Base-by-base conservation (phyloP, 1,140 invertebrate genomes). In the Babylonia areolata region DNA sequence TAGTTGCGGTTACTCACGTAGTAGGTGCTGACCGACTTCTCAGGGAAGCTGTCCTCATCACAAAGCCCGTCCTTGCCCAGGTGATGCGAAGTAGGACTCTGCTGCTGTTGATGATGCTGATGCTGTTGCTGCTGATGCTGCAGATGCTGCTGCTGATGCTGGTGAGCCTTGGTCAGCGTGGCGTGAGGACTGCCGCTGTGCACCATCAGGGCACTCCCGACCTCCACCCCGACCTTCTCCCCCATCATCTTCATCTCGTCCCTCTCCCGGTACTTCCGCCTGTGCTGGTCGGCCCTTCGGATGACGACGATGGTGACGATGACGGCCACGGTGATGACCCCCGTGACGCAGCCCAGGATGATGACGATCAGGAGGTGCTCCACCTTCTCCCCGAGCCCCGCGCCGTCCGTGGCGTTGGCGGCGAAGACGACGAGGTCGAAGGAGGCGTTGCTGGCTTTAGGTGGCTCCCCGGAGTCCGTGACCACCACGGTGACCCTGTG, bases 301-400 rank as follows among this genome's bases (percentile, higher is more conserved):
- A 89, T 89, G 69, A 87, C 75, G 17, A 85, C 81, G 33, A 89
- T 89, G 31, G 88, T 89, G 73, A 89, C 81, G 58, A 89, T 87
- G 75, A 89, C 88, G 15, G 86, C 88, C 35, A 89, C 86, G n/a
- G 88, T 87, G 51, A 89, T 81, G 35, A 87, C 81, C 15, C 88
- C 88, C 23, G 88, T 89, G 51, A 89, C 77, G 35, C 80, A 85
- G 39, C 88, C 88, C 46, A 89, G 64, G 75, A 89, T 89, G 78
- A 89, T 87, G 81, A 89, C 88, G 28, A 89, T 86, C 39, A 87
- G 35, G 5, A 87, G 75, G 73, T 89, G 87, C 81, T 89, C 88
- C 81, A 73, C 82, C 6, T 77, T 51, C 77, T 82, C 84, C 9
- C 85, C 85, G 9, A 46, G 31, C 3, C 73, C 79, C 35, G 79